Base-by-base conservation (phyloP, 2,113 vertebrate genomes). In the Nycticebus coucang region DNA sequence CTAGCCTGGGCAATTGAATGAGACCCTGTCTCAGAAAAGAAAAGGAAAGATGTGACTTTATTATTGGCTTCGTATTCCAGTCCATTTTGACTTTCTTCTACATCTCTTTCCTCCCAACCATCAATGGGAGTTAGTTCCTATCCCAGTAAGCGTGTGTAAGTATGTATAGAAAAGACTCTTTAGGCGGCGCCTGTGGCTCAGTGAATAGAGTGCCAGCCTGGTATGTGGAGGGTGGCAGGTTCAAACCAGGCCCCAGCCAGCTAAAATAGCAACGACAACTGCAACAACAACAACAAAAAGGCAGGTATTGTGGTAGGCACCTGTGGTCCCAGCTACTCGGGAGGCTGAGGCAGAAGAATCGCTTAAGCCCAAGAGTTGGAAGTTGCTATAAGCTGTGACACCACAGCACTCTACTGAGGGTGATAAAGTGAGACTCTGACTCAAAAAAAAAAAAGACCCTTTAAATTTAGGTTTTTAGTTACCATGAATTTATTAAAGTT, bases 401-500 rank as follows among this genome's bases (percentile, higher is more conserved):
- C 45, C 8, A 50, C 8, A 8, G 45, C 45, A 50, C 45, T 50
- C 45, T 50, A 10, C 45, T 50, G 45, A 50, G 45, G 45, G 45
- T 10, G 10, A 50, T 8, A 10, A 50, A 50, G 7, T 50, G 8
- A 50, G 45, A 50, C 45, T 50, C 7, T 9, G n/a, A n/a, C 45
- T 9, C 45, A 50, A 50, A 50, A 50, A 50, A 50, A 50, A 50
- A 50, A 50, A 79, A 88, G 53, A 94, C 50, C 71, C 62, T 75
- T 90, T 74, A 69, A 4, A 35, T 74, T 90, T 21, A 55, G 69
- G 22, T 93, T 81, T 87, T 69, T 57, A 57, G 74, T 83, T 90
- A 24, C 55, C 90, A 82, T 83, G 78, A 22, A 90, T 90, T 89
- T 55, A 69, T 92, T 62, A 24, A 87, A 57, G 41, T 78, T 79